phyloP scores from a whole-genome alignment of 2,888 invertebrate genomes.

The Resseliella maxima region DNA sequence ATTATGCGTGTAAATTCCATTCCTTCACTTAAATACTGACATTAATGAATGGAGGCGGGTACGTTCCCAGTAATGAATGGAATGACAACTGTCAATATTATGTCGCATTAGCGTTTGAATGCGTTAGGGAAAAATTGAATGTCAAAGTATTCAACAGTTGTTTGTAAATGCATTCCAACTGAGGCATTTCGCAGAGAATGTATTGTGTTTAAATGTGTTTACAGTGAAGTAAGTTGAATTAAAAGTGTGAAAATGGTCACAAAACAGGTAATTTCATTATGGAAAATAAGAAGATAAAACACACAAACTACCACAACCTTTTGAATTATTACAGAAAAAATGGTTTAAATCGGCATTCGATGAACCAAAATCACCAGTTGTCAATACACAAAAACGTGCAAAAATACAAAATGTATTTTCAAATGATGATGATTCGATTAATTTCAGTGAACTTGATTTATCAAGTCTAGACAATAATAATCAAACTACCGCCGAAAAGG shows the following conservation, averaged over 20 bases:
- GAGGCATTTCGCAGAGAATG: background rate
- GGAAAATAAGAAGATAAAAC: background rate
- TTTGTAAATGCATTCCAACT: background rate
- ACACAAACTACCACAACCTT: too few relatives aligned
- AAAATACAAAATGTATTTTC: slow-evolving; percentile 29
- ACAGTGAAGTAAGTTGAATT: background rate
- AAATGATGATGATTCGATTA: slow-evolving; percentile 22
- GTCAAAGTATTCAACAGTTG: slow-evolving; percentile 51
- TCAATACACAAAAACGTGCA: background rate
- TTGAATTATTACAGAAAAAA: slow-evolving; percentile 57
- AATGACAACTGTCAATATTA: background rate
- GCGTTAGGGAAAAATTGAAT: background rate
- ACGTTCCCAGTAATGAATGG: background rate
- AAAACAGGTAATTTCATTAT: background rate
- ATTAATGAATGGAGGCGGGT: background rate
- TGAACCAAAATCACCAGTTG: background rate
- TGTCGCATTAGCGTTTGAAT: background rate
- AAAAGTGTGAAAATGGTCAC: slow-evolving; percentile 23
- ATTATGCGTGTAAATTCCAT: background rate
- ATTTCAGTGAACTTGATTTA: background rate
- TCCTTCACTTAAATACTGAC: background rate
- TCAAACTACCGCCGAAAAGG: background rate
- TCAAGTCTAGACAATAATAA: background rate
- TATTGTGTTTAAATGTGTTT: background rate
- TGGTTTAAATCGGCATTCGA: slow-evolving; percentile 58